Evolutionary conservation across 2,797 vertebrate species (phyloP).

Genomic region (Danio tinwini): DNA sequence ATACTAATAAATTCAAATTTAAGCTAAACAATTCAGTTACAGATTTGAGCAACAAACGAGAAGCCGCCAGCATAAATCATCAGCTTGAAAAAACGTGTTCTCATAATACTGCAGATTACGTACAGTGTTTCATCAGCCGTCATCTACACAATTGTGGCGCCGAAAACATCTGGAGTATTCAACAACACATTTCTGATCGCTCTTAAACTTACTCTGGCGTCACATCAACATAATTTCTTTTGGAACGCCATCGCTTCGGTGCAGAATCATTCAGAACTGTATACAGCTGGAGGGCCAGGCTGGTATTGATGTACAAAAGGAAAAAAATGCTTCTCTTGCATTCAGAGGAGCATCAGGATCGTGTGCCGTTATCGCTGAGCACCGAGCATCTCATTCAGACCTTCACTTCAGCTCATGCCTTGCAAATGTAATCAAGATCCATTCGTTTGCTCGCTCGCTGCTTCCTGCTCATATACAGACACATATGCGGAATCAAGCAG

Average conservation of each 20-base stretch:
- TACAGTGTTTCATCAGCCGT: not conserved
- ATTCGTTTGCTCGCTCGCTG: conserved; percentile 53
- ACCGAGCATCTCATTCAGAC: conserved; percentile 82
- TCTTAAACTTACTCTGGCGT: conserved; percentile 12
- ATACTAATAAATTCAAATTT: no score
- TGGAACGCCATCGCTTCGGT: conserved; percentile 37
- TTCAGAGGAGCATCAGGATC: conserved; percentile 54
- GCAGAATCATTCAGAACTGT: conserved; percentile 43
- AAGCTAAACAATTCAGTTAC: not conserved
- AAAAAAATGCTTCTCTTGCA: conserved; percentile 72
- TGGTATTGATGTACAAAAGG: conserved; percentile 70
- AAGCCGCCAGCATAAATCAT: not conserved
- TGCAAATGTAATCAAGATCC: conserved; percentile 85
- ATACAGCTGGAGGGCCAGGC: conserved; percentile 32
- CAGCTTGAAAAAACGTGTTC: not conserved
- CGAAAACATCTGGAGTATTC: conserved; percentile 25
- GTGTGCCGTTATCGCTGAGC: conserved; percentile 56
- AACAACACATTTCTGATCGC: conserved; percentile 11
- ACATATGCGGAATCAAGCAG: conserved; percentile 34
- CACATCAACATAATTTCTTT: conserved; percentile 44
- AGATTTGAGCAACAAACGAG: not conserved
- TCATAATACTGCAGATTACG: not conserved
- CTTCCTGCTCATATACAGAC: conserved; percentile 42
- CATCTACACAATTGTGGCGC: not conserved
- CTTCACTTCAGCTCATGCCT: conserved; percentile 83